These are phyloP conservation scores for Semibalanus balanoides DNA, from an alignment of 1,140 invertebrate species.

Conservation along the genomic window DNA sequence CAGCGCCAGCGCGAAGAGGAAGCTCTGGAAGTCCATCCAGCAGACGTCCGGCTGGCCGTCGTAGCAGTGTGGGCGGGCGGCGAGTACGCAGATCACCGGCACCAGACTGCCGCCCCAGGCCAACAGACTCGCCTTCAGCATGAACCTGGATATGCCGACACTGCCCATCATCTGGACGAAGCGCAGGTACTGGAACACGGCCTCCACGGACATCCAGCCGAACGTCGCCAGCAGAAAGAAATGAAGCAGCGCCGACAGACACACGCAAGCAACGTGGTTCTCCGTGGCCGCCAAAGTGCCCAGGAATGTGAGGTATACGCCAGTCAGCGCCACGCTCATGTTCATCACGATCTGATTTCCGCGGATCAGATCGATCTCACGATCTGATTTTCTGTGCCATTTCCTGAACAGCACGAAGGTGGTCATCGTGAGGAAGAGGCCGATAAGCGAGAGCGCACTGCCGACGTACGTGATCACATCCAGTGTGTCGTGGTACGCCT, in stretches of 20 bases:
- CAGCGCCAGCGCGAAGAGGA: constrained; percentile 32
- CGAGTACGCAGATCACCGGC: constrained; percentile 22
- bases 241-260: constrained; percentile 30
- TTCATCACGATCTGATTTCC: constrained; percentile 25
- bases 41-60: constrained; percentile 21
- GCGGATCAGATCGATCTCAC: constrained; percentile 19
- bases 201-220: constrained; percentile 37
- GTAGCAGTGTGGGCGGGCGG: constrained; percentile 8
- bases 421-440: constrained; percentile 21
- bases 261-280: constrained; percentile 17
- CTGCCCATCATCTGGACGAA: constrained; percentile 35
- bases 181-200: constrained; percentile 32
- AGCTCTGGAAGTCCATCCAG: constrained; percentile 31
- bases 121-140: constrained; percentile 29
- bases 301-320: constrained; percentile 20
- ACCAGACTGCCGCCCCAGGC: constrained; percentile 27
- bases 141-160: constrained; percentile 31
- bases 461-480: constrained; percentile 22
- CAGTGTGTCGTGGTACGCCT: constrained; percentile 15
- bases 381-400: constrained; percentile 24
- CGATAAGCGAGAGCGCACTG: constrained; percentile 20
- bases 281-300: constrained; percentile 19
- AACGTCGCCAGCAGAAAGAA: constrained; percentile 35
- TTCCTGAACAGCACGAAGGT: constrained; percentile 23
- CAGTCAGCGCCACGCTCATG: constrained; percentile 22